phyloP scores from a whole-genome alignment of 1,140 invertebrate genomes.

The Pteromalus puparum region DNA sequence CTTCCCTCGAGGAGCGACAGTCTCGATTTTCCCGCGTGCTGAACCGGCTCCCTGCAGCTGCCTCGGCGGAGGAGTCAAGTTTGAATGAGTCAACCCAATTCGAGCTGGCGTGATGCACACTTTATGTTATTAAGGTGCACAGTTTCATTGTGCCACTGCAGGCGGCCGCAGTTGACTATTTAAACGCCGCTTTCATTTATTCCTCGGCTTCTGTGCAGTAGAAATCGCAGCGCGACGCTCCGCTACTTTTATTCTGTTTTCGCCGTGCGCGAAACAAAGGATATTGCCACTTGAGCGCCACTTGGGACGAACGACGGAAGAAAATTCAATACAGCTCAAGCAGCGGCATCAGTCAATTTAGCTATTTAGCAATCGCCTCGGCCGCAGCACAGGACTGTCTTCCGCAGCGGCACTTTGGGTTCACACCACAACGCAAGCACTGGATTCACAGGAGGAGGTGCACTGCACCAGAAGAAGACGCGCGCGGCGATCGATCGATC shows the following conservation, averaged over 20 bases:
- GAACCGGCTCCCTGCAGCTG: not conserved
- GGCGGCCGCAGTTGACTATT: no score
- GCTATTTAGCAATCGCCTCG: not conserved
- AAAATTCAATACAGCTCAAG: no score
- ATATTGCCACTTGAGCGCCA: not conserved
- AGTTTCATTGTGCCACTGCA: not conserved
- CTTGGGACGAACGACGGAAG: no score
- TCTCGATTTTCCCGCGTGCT: not conserved
- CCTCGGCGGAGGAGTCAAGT: not conserved
- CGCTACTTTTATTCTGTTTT: not conserved
- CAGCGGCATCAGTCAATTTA: constrained; percentile 2
- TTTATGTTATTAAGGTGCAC: not conserved
- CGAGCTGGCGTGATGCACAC: not conserved
- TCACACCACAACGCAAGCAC: no score
- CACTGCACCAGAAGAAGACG: no score
- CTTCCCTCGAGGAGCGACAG: not conserved
- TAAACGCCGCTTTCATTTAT: no score
- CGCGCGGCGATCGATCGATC: not conserved
- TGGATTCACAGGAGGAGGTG: no score
- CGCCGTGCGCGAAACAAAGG: not conserved
- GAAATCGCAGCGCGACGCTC: no score
- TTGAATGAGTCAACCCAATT: constrained; percentile 1
- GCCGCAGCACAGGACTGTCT: no score
- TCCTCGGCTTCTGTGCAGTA: no score
- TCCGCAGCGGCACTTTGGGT: no score